These are phyloP conservation scores for Riparia riparia DNA, from an alignment of 2,113 vertebrate species.

Conservation along the genomic window DNA sequence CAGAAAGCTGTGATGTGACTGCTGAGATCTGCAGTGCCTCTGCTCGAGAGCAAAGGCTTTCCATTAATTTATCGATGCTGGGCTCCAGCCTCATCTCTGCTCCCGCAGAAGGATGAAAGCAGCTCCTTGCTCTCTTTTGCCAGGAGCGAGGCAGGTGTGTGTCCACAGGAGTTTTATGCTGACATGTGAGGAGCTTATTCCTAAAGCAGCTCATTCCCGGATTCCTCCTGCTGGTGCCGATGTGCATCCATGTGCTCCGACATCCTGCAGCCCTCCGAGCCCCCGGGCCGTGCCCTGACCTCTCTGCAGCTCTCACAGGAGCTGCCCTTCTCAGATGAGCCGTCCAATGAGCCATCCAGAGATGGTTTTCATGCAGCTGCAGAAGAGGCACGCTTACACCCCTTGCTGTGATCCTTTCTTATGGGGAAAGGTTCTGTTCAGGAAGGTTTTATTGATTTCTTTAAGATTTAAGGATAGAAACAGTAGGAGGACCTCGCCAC, in stretches of 20 bases:
- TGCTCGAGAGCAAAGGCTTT: neutral
- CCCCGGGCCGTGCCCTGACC: accelerated
- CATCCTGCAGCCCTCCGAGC: accelerated
- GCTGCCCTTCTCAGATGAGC: neutral
- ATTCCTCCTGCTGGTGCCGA: neutral
- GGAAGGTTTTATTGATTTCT: neutral
- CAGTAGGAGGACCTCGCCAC: neutral
- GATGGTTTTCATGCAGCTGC: neutral
- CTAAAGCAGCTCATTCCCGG: neutral
- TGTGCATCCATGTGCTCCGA: neutral
- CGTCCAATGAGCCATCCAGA: neutral
- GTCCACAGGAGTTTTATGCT: neutral
- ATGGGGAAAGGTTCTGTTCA: neutral
- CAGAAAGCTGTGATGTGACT: neutral
- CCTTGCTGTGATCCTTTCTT: neutral
- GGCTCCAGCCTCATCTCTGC: conserved; percentile 8
- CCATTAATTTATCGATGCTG: neutral
- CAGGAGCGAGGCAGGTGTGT: neutral
- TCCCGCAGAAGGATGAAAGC: neutral
- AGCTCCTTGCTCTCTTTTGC: neutral
- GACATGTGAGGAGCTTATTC: neutral
- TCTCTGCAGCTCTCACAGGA: neutral
- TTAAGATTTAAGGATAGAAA: neutral
- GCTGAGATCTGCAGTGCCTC: neutral
- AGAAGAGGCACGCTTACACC: neutral